Evolutionary conservation across 2,888 invertebrate species (phyloP), one percentile per base, ranked within the genome.

Genomic region (Antitype chi): DNA sequence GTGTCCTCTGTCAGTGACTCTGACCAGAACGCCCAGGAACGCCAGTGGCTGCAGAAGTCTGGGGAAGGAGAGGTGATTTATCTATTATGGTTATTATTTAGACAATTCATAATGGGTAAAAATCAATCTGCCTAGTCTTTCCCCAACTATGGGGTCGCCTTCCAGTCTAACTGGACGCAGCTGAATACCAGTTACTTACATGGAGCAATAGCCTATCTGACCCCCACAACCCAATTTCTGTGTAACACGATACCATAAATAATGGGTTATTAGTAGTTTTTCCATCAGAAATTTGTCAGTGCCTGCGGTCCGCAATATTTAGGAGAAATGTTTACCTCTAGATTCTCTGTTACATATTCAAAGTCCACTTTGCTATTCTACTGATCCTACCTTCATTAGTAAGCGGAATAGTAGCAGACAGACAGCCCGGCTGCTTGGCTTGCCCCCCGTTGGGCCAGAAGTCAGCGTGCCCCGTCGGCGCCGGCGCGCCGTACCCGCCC

Each of bases 1-100:
- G 90, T 84, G 0, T 92, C 92, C 2, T 93, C 94, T 0, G 68
- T 64, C 57, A 97, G 84, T 0, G 97, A 96, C 86, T 97, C 97
- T 2, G 96, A 92, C 93, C 96, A 97, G 80, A 90, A 96, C 0
- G 62, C 68, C 95, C 95, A 97, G 0, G 97, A 97, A 0, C 96
- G 95, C 90, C 94, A 94, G 87, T 97, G 97, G 75, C 96, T 97
- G 90, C 97, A 97, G 85, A 95, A 95, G 79, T 96, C 97, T 97
- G 87, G 13, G 0, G 7, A 55, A 43, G 0, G 0, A 25, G 2
- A 17, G n/a, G 1, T 6, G 17, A 17, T 32, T 32, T 32, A 28
- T 20, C 28, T 28, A 28, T 43, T 43, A 43, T 9, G 43, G 43
- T 43, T 43, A 43, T 43, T 43, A 11, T 55, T 55, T 55, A 13